Evolutionary conservation across 2,888 invertebrate genomes (phyloP).

Genomic region (Camptogramma bilineatum): DNA sequence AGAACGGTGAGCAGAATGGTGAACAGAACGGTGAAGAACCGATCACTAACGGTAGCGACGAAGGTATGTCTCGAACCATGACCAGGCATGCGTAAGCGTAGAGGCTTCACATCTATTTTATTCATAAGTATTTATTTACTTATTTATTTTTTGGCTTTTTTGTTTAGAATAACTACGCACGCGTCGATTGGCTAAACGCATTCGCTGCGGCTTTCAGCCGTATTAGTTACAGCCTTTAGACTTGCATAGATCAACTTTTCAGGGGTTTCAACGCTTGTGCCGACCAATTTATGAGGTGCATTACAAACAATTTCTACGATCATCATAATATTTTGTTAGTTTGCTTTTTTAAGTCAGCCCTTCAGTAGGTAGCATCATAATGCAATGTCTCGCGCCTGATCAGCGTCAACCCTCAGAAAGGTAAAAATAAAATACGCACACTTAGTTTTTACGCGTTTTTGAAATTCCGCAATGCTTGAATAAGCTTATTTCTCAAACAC

Average conservation of each 20-base stretch:
- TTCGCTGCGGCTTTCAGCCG: slow-evolving; percentile 43
- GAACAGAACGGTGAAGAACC: slow-evolving; percentile 80
- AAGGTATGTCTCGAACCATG: slow-evolving; percentile 81
- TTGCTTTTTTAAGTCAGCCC: not conserved
- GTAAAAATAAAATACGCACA: not conserved
- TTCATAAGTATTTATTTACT: slow-evolving; percentile 49
- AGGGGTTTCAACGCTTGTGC: slow-evolving; percentile 18
- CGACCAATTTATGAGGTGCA: not conserved
- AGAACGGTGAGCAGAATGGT: slow-evolving; percentile 71
- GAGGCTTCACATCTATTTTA: slow-evolving; percentile 63
- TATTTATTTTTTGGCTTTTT: slow-evolving; percentile 49
- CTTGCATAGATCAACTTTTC: slow-evolving; percentile 45
- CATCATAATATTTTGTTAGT: not conserved
- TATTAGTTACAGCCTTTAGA: slow-evolving; percentile 64
- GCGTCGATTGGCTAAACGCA: slow-evolving; percentile 71
- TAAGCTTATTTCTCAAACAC: not conserved
- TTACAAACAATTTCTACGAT: not conserved
- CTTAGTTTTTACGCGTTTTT: not conserved
- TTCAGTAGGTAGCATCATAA: not conserved
- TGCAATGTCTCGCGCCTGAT: not conserved
- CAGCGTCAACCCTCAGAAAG: not conserved
- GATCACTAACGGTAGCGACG: slow-evolving; percentile 83
- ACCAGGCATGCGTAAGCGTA: slow-evolving; percentile 65
- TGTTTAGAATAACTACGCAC: slow-evolving; percentile 67
- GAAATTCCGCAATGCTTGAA: not conserved